Percentiles rank a stretch among this genome's conserved stretches.
These are phyloP conservation scores for Rhodinocichla rosea DNA, from an alignment of 2,113 vertebrate species.

Conservation along the genomic window DNA sequence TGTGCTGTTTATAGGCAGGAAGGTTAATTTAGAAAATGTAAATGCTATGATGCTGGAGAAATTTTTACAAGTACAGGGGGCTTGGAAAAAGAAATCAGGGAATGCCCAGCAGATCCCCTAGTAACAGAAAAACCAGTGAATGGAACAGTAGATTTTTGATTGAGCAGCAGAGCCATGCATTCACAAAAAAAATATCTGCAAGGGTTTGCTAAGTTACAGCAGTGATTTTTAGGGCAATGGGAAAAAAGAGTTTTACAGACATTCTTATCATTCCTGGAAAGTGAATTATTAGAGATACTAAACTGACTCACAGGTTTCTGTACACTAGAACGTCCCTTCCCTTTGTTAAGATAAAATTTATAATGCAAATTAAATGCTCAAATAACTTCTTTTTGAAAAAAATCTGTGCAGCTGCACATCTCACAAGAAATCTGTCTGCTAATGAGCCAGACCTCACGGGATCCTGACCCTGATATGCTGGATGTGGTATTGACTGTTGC, in stretches of 20 bases:
- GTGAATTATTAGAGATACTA: not conserved
- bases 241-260: not conserved
- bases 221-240: not conserved
- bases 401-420: not conserved
- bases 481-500: accelerated
- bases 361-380: not conserved
- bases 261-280: not conserved
- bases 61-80: not conserved
- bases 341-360: not conserved
- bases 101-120: not conserved
- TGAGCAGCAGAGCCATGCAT: not conserved
- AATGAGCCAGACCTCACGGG: not conserved
- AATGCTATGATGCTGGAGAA: not conserved
- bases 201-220: not conserved
- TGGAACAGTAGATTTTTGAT: not conserved
- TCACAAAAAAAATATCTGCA: not conserved
- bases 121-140: not conserved
- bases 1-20: not conserved
- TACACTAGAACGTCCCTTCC: not conserved
- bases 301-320: not conserved
- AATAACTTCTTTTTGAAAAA: not conserved
- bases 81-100: not conserved
- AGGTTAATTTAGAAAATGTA: not conserved
- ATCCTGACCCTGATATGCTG: accelerated
- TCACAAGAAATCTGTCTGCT: not conserved